Evolutionary conservation across 2,797 vertebrate genomes (phyloP), one percentile per base, ranked within the genome.

Genomic region (Coregonus ussuriensis): DNA sequence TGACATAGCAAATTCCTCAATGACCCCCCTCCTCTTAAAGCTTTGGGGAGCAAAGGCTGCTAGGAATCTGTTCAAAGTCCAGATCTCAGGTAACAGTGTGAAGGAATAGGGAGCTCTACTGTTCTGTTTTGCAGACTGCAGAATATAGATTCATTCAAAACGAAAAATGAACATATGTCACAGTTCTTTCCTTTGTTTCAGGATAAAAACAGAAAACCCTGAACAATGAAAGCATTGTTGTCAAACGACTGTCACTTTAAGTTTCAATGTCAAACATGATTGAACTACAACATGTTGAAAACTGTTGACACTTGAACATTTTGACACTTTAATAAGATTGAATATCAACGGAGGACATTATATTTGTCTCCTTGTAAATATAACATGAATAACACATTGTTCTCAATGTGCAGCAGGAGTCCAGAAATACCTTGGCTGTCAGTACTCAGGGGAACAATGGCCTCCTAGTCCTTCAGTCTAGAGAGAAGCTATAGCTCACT

Each of bases 341-440:
- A 88, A 83, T 82, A 82, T 77, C 76, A 75, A 77, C 77, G 67
- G 71, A 79, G 78, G 33, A 69, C 16, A 69, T 69, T 41, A 31
- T 37, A 15, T 72, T 54, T 72, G 7, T 25, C 21, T 74, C 54
- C 84, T 88, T 91, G 88, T 88, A 86, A 89, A 82, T 82, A 88
- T 82, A 91, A 89, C 86, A 93, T 94, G 92, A 94, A 94, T 93
- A 92, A 93, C 84, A 88, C 92, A 92, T 93, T 94, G 93, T 94
- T 89, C 88, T 86, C 86, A 82, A 77, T 76, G 83, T 89, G 90
- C 87, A 87, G 84, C 89, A 92, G 85, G 84, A 93, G 90, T 91
- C 91, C 90, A 89, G 91, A 90, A 95, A 94, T 95, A 93, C 93
- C 92, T 95, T 90, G 91, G 93, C 92, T 87, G 88, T 93, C 91